These are phyloP conservation scores for Steatocranus sp. DNA, from an alignment of 2,797 vertebrate species.

Conservation along the genomic window DNA sequence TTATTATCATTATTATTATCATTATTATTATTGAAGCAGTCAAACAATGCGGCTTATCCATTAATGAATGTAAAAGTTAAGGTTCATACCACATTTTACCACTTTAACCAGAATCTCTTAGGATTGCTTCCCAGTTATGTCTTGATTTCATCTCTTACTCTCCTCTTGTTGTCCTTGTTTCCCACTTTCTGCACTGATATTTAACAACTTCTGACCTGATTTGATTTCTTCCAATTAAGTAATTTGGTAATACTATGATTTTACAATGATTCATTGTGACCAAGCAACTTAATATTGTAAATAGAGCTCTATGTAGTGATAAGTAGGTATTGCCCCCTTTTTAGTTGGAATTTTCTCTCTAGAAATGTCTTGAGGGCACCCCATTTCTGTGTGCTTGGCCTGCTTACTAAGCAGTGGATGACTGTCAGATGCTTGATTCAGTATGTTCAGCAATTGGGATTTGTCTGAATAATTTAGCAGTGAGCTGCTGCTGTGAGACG, in stretches of 20 bases:
- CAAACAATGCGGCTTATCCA: neutral
- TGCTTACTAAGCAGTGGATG: constrained; percentile 30
- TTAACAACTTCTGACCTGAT: neutral
- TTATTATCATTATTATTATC: accelerated
- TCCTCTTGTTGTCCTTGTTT: neutral
- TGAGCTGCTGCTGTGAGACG: constrained; percentile 35
- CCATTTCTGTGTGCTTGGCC: neutral
- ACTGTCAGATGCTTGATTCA: constrained; percentile 33
- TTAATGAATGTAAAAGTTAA: neutral
- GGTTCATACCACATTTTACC: neutral
- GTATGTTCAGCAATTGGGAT: constrained; percentile 37
- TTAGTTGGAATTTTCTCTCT: neutral
- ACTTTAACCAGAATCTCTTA: neutral
- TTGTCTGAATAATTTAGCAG: constrained; percentile 50
- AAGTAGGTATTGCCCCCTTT: neutral
- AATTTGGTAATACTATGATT: neutral
- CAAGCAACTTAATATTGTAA: neutral
- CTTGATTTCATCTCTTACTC: neutral
- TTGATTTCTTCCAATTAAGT: neutral
- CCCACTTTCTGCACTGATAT: neutral
- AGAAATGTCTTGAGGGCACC: neutral
- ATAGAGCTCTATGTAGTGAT: neutral
- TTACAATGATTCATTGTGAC: neutral
- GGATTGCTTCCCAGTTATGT: neutral
- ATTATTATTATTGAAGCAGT: neutral